Percentiles rank a stretch among this genome's conserved stretches.
Conservation (phyloP, 2,888 invertebrate genomes). For the Philaethria dido region DNA sequence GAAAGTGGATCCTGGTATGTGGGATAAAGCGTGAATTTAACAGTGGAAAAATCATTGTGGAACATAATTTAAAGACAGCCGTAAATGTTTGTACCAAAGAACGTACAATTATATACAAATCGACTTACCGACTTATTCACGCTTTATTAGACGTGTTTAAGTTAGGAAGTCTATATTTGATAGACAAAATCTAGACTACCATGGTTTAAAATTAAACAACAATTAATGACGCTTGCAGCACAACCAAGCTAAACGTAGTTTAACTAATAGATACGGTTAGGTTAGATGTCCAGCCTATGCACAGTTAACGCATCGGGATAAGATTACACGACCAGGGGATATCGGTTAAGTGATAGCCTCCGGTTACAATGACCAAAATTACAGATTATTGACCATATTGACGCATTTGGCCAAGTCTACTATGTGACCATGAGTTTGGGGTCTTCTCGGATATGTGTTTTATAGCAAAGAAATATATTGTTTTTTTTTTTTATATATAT, state of each 20-base stretch:
- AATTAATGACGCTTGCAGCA: neutral
- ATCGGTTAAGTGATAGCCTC: constrained; percentile 29
- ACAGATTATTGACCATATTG: constrained; percentile 21
- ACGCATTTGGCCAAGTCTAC: neutral
- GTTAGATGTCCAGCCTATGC: constrained; percentile 17
- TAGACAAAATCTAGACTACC: too few relatives aligned
- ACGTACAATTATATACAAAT: too few relatives aligned
- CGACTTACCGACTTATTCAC: too few relatives aligned
- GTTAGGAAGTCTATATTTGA: too few relatives aligned
- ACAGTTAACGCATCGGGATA: constrained; percentile 11
- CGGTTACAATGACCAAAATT: constrained; percentile 30
- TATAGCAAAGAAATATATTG: too few relatives aligned
- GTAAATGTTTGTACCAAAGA: too few relatives aligned
- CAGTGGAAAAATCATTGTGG: too few relatives aligned
- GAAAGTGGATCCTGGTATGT: too few relatives aligned
- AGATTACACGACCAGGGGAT: constrained; percentile 29
- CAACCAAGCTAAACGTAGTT: neutral
- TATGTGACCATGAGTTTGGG: neutral
- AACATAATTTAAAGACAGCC: too few relatives aligned
- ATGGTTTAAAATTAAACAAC: neutral
- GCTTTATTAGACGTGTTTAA: too few relatives aligned
- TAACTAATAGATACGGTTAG: constrained; percentile 4
- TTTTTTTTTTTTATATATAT: too few relatives aligned
- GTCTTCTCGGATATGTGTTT: neutral
- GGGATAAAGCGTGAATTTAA: too few relatives aligned